Base-by-base conservation (phyloP, 1,140 invertebrate genomes). In the Euura saliciscinereae region DNA sequence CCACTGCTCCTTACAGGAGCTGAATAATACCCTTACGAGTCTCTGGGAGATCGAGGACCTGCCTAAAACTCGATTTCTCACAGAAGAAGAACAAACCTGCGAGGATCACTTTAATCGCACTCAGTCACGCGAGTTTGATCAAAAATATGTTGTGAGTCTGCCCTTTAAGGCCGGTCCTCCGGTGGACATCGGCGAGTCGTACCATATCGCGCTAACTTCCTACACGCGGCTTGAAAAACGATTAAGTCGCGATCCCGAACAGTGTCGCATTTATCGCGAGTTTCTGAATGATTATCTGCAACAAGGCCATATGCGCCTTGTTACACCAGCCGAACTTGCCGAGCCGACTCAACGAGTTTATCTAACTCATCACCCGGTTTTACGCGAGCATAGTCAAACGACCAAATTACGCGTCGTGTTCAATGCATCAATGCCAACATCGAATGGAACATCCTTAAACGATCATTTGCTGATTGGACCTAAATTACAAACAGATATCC, bases 251-350 rank as follows among this genome's bases (percentile, higher is more conserved):
- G 43, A 42, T 59, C 28, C 8, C 70, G 8, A 46, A 13, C 43
- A 68, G 71, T 69, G 45, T 68, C 2, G 13, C 66, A 11, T 66
- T 74, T 2, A 71, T 73, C 42, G 0, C 44, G 75, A 82, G 13
- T 81, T 83, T 74, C 79, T 84, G 44, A 7, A 65, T 3, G 82
- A 84, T 71, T 84, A 83, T 68, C n/a, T 70, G 45, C 28, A 72
- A 10, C 73, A 77, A 68, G 74, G 76, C 5, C 77, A 84, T 68
- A 83, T 83, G 81, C 51, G 28, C 1, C 28, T 28, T 28, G 28
- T 28, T 43, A 2, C 43, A 42, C 2, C 1, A 1, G 66, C 11
- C 10, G 66, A 42, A 10, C 8, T 10, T 8, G 8, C 11, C 66
- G 8, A 8, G 11, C 8, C 11, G 2, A 10, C 66, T 68, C 8